Conservation (phyloP, 2,797 vertebrate species). For the Danio choprae region DNA sequence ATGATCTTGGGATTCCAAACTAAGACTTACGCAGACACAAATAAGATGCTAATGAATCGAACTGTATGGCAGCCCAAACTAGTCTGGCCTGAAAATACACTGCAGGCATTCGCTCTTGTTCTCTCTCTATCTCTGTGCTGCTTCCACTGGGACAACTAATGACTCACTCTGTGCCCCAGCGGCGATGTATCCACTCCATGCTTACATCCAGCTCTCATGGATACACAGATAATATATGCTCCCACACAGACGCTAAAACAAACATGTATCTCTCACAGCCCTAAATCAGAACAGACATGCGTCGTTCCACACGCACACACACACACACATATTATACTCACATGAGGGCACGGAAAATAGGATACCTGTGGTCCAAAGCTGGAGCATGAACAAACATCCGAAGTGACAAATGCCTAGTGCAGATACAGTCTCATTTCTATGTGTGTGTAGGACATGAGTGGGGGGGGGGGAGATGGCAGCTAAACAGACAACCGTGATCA, state of each 20-base stretch:
- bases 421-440: conserved; percentile 47
- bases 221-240: conserved; percentile 21
- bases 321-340: conserved; percentile 7
- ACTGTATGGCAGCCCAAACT: conserved; percentile 20
- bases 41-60: conserved; percentile 44
- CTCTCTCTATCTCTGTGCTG: neutral
- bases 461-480: neutral
- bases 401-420: conserved; percentile 9
- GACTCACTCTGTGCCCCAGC: conserved; percentile 27
- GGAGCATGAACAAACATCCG: conserved; percentile 2
- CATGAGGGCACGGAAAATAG: conserved; percentile 20
- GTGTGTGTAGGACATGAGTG: neutral
- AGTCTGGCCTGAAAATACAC: conserved; percentile 15
- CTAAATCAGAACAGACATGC: conserved; percentile 12
- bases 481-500: conserved; percentile 32
- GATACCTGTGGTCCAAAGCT: neutral
- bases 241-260: conserved; percentile 33
- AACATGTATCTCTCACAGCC: conserved; percentile 32
- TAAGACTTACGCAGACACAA: conserved; percentile 20
- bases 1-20: conserved; percentile 2
- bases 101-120: neutral
- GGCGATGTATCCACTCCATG: conserved; percentile 5
- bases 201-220: neutral
- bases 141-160: conserved; percentile 47
- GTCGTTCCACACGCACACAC: neutral